Evolutionary conservation across 2,797 vertebrate species (phyloP).

Genomic region (Rhincodon typus): DNA sequence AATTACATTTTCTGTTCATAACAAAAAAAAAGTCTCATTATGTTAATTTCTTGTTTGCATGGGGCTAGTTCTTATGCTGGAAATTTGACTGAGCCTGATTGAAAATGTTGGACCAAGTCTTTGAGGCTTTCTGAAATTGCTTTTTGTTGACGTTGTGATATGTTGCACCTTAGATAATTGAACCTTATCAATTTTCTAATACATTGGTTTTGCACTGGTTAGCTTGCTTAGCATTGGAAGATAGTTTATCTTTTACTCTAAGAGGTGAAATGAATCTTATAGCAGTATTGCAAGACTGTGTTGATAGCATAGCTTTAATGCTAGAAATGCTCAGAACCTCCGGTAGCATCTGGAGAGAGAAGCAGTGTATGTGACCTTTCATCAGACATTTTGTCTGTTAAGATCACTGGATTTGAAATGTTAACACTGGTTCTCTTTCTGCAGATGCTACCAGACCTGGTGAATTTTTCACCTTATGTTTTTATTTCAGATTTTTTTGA

Average conservation of each 20-base stretch:
- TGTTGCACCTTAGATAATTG: background rate
- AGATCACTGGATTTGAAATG: background rate
- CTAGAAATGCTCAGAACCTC: background rate
- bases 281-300: background rate
- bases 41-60: background rate
- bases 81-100: background rate
- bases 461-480: no score
- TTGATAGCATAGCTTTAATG: background rate
- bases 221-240: background rate
- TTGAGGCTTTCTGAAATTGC: background rate
- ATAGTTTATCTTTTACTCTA: background rate
- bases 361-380: no score
- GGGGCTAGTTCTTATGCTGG: background rate
- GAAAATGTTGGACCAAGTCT: background rate
- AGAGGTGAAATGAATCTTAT: background rate
- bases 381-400: background rate
- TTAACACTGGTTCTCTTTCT: background rate
- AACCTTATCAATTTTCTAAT: background rate
- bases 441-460: no score
- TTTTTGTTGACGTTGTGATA: background rate
- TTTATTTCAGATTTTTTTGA: no score
- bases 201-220: background rate
- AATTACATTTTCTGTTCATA: background rate
- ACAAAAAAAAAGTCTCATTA: background rate
- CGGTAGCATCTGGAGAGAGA: background rate